Conservation (phyloP, 2,797 vertebrate genomes). For the Hemitrygon akajei region DNA sequence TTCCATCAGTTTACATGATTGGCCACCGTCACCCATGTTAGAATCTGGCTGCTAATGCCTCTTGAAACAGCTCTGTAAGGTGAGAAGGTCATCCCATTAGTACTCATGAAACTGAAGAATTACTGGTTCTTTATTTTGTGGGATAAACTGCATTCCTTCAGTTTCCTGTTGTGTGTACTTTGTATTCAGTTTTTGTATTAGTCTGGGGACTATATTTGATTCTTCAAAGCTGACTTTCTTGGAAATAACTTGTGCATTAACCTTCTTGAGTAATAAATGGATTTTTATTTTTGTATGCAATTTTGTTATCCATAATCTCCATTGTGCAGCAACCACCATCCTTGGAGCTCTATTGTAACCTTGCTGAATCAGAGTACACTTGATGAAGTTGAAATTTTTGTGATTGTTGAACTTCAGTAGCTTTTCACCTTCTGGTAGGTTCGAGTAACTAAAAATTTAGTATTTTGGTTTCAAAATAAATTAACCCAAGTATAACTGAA, state of each 20-base stretch:
- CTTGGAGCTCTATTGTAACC: too few relatives aligned
- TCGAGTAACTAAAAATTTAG: neutral
- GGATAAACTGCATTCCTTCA: constrained; percentile 12
- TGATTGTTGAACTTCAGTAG: neutral
- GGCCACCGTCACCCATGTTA: neutral
- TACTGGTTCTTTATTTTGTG: neutral
- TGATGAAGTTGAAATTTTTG: neutral
- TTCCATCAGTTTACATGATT: neutral
- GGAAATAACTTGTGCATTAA: constrained; percentile 18
- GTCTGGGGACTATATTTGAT: neutral
- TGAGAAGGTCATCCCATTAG: neutral
- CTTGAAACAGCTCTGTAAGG: neutral
- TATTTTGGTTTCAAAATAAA: neutral
- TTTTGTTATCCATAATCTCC: neutral
- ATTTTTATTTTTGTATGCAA: constrained; percentile 10
- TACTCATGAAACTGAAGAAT: constrained; percentile 6
- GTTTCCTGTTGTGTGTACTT: constrained; percentile 1
- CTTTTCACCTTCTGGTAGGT: neutral
- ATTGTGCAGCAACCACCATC: neutral
- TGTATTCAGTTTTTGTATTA: neutral
- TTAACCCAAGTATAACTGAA: neutral
- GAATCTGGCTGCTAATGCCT: neutral
- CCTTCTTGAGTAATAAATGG: neutral
- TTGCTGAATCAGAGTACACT: neutral
- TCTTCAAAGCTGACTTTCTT: constrained; percentile 1